Conservation (phyloP, 1,140 invertebrate genomes). For the Lepidurus apus region DNA sequence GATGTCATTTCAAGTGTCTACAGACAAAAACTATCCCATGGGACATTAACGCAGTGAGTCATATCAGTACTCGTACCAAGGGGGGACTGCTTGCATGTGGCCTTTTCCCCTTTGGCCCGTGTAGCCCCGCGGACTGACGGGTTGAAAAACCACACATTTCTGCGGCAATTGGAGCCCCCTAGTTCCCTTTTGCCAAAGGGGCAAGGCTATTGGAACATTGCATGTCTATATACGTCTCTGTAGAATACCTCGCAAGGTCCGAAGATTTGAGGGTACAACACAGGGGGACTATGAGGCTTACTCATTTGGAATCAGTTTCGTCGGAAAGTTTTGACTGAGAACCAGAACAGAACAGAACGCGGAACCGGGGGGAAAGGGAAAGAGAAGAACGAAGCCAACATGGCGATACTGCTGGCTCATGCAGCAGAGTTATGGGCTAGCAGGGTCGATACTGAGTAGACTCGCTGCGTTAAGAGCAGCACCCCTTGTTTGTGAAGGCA, state of each 20-base stretch:
- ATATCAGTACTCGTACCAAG: neutral
- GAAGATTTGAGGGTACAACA: slow-evolving; percentile 11
- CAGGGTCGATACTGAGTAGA: neutral
- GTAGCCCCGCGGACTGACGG: neutral
- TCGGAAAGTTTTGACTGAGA: neutral
- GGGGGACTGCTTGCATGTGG: neutral
- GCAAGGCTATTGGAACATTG: neutral
- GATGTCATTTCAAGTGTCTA: neutral
- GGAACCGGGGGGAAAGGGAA: neutral
- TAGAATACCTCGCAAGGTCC: neutral
- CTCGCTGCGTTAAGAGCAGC: neutral
- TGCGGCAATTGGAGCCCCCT: neutral
- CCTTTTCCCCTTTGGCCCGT: neutral
- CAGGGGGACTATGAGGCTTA: neutral
- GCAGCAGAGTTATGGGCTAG: neutral
- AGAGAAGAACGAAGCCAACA: neutral
- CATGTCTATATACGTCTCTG: neutral
- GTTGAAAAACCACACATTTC: neutral
- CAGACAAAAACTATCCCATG: neutral
- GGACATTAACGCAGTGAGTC: slow-evolving; percentile 11
- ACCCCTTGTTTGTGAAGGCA: neutral
- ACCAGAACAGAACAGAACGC: neutral
- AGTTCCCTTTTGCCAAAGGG: neutral
- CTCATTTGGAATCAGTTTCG: neutral
- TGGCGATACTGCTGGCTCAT: slow-evolving; percentile 15